Evolutionary conservation across 2,797 vertebrate species (phyloP).

Genomic region (Centroberyx gerrardi): DNA sequence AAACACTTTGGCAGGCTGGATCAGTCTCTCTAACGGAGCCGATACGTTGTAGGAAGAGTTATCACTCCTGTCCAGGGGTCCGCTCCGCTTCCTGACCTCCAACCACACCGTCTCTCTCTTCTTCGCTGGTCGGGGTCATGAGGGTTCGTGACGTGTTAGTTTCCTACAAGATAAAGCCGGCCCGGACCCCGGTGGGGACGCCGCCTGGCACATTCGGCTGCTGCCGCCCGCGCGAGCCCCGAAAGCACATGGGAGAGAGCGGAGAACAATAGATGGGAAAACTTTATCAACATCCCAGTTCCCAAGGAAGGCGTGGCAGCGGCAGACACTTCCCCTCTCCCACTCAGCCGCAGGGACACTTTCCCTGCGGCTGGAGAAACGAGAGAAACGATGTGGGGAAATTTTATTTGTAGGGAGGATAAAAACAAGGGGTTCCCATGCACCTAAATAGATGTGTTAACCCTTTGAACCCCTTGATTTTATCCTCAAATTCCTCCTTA

Average conservation of each 20-base stretch:
- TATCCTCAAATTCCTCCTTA: too few relatives aligned
- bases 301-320: constrained; percentile 73
- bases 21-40: too few relatives aligned
- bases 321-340: constrained; percentile 36
- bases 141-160: constrained; percentile 40
- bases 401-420: too few relatives aligned
- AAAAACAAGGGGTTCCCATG: too few relatives aligned
- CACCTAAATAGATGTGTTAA: too few relatives aligned
- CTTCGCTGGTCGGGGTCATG: not conserved
- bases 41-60: constrained; percentile 10
- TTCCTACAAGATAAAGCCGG: constrained; percentile 70
- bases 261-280: constrained; percentile 79
- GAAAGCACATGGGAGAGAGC: constrained; percentile 48
- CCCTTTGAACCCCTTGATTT: too few relatives aligned
- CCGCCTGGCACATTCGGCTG: constrained; percentile 29
- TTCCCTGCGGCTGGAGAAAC: not conserved
- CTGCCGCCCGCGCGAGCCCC: constrained; percentile 3
- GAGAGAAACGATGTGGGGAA: not conserved
- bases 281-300: constrained; percentile 76
- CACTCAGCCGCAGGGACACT: not conserved
- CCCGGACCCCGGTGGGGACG: constrained; percentile 13
- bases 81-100: constrained; percentile 50
- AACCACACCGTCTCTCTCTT: constrained; percentile 22
- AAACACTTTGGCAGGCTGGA: not conserved
- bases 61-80: constrained; percentile 59